A percentile compares a stretch with the other conserved stretches of the same genome.
phyloP scores from a whole-genome alignment of 2,113 vertebrate species.

The Amblyopsis rosae region DNA sequence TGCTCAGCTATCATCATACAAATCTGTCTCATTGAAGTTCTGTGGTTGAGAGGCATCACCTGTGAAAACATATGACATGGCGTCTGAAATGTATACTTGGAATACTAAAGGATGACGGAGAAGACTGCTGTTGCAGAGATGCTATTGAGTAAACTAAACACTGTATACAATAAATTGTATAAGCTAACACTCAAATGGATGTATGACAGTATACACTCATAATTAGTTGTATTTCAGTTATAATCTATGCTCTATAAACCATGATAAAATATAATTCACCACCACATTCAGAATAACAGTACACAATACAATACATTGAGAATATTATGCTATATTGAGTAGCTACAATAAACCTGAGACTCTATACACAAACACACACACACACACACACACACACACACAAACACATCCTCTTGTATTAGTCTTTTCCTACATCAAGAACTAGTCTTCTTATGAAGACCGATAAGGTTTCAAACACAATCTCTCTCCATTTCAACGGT shows the following conservation, averaged over 20 bases:
- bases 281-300: no score
- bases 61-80: not conserved
- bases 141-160: no score
- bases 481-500: slow-evolving; percentile 20
- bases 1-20: slow-evolving; percentile 26
- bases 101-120: no score
- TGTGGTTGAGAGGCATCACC: slow-evolving; percentile 28
- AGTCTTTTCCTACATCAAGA: not conserved
- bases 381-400: not conserved
- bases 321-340: no score
- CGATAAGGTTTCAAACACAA: slow-evolving; percentile 7
- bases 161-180: no score
- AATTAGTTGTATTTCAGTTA: not conserved
- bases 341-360: not conserved
- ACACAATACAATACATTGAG: no score
- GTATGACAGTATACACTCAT: no score
- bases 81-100: no score
- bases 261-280: no score
- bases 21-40: slow-evolving; percentile 24
- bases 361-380: not conserved
- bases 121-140: no score
- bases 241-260: no score
- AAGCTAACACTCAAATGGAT: no score
- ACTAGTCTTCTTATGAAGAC: slow-evolving; percentile 17
- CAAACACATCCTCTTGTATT: not conserved